Percentiles rank a stretch among this genome's conserved stretches.
phyloP scores from a whole-genome alignment of 92 coral and sea anemone species.

The Epizoanthus scotinus region DNA sequence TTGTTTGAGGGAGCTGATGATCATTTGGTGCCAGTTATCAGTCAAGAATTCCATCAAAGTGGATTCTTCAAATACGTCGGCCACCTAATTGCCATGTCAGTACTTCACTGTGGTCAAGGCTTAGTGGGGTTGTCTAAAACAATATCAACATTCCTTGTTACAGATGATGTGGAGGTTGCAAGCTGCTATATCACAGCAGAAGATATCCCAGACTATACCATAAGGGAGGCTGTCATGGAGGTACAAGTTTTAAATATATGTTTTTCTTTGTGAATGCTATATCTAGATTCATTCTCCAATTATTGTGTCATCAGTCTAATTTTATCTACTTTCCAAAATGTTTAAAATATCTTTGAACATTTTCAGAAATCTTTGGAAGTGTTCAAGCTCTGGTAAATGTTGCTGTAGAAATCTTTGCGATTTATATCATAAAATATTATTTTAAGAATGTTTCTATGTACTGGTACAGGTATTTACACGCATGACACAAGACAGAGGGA shows the following conservation, averaged over 20 bases:
- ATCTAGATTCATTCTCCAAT: too few species aligned
- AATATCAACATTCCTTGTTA: slow-evolving; percentile 52
- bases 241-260: slow-evolving; percentile 16
- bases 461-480: too few species aligned
- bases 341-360: too few species aligned
- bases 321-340: too few species aligned
- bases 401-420: too few species aligned
- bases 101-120: slow-evolving; percentile 57
- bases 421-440: too few species aligned
- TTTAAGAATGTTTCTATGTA: too few species aligned
- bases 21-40: slow-evolving; percentile 61
- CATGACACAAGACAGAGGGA: too few species aligned
- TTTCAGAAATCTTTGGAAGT: too few species aligned
- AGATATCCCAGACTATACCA: slow-evolving; percentile 58
- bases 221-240: slow-evolving; percentile 58
- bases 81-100: slow-evolving; percentile 65
- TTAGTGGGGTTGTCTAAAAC: slow-evolving; percentile 57
- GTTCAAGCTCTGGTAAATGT: too few species aligned
- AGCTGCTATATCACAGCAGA: slow-evolving; percentile 50
- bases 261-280: background rate
- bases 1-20: slow-evolving; percentile 57
- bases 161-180: slow-evolving; percentile 59
- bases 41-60: slow-evolving; percentile 64
- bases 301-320: too few species aligned
- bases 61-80: slow-evolving; percentile 63